Conservation (phyloP, 2,113 vertebrate genomes). For the Malurus melanocephalus region DNA sequence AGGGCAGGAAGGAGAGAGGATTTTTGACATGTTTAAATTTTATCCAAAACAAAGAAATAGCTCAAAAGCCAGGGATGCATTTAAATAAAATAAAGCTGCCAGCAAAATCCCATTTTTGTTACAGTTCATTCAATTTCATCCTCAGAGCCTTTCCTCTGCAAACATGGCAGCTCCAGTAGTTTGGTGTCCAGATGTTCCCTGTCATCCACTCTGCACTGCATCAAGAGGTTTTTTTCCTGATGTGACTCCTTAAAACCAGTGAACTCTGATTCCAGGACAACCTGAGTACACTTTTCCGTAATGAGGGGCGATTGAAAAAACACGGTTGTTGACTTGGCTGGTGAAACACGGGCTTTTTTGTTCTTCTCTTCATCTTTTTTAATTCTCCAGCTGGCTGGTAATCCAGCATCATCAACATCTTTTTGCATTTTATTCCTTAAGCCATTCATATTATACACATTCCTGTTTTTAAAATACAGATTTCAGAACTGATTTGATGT, state of each 20-base stretch:
- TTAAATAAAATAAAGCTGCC: constrained; percentile 45
- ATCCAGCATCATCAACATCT: constrained; percentile 52
- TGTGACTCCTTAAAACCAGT: constrained; percentile 29
- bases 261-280: constrained; percentile 38
- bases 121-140: constrained; percentile 7
- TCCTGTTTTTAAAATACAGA: constrained; percentile 62
- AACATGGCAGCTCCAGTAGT: constrained; percentile 21
- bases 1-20: not conserved
- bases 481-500: constrained; percentile 63
- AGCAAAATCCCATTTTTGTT: constrained; percentile 14
- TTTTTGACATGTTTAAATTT: constrained; percentile 29
- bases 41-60: constrained; percentile 55
- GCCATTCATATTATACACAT: constrained; percentile 42
- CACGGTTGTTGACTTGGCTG: constrained; percentile 4
- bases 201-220: not conserved
- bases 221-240: not conserved
- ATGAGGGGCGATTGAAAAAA: constrained; percentile 8
- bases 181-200: constrained; percentile 48
- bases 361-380: constrained; percentile 31
- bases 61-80: constrained; percentile 38
- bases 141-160: constrained; percentile 6
- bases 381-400: constrained; percentile 27
- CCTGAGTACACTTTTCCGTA: constrained; percentile 37
- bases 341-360: constrained; percentile 16
- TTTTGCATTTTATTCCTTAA: constrained; percentile 59